Evolutionary conservation across 2,797 vertebrate species (phyloP).

Genomic region (Caiman crocodilus): DNA sequence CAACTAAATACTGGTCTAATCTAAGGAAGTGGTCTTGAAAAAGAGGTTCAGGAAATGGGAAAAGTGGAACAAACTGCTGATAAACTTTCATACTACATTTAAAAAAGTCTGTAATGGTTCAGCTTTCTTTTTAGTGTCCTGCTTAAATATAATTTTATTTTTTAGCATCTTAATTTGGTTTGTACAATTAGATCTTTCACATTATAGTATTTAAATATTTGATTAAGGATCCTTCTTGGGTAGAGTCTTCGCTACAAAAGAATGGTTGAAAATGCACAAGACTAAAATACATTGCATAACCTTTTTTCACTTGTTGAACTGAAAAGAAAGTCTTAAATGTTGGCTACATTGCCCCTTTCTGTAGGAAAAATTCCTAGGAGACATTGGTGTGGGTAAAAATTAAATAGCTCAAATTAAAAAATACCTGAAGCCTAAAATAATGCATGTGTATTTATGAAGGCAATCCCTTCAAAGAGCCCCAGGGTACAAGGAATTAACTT

Average conservation of each 20-base stretch:
- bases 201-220: neutral
- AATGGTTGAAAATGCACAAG: too few relatives aligned
- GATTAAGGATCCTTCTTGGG: neutral
- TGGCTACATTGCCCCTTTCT: neutral
- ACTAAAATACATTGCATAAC: too few relatives aligned
- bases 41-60: neutral
- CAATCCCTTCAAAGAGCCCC: neutral
- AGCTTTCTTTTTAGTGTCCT: too few relatives aligned
- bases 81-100: too few relatives aligned
- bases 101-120: too few relatives aligned
- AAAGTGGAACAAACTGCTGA: neutral
- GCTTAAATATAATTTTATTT: too few relatives aligned
- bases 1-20: neutral
- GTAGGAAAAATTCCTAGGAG: rapidly evolving
- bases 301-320: neutral
- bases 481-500: neutral
- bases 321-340: rapidly evolving
- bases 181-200: neutral
- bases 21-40: neutral
- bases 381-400: neutral
- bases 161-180: neutral
- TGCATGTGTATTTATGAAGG: neutral
- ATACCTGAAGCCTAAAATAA: neutral
- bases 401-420: neutral
- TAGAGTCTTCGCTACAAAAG: neutral